Conservation (phyloP, 2,888 invertebrate species). For the Dryocosmus kuriphilus region DNA sequence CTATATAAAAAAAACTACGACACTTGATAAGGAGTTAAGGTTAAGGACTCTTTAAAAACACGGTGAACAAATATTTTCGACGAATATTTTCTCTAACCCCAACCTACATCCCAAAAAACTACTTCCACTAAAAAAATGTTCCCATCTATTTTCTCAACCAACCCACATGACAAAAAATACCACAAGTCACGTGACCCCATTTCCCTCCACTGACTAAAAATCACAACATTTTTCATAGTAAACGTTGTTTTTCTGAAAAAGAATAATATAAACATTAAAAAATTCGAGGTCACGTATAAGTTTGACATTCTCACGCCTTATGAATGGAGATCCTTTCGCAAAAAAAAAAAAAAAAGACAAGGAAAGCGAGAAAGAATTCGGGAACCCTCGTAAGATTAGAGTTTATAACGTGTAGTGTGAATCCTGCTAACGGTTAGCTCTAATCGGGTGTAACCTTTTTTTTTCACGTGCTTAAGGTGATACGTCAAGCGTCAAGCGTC, state of each 20-base stretch:
- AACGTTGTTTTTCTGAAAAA: not conserved
- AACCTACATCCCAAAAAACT: not conserved
- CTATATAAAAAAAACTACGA: too few species aligned
- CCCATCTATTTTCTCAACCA: not conserved
- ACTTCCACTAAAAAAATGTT: constrained; percentile 1
- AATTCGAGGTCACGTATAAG: not conserved
- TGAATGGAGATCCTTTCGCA: not conserved
- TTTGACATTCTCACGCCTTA: constrained; percentile 47
- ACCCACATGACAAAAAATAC: not conserved
- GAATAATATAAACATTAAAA: constrained; percentile 23
- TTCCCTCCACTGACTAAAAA: not conserved
- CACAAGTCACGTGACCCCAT: not conserved
- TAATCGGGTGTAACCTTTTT: constrained; percentile 49
- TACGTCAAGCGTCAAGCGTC: constrained; percentile 30
- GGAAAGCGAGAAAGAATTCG: constrained; percentile 41
- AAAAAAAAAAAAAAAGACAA: constrained; percentile 44
- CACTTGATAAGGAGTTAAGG: too few species aligned
- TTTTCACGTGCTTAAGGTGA: constrained; percentile 16
- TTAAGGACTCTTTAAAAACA: too few species aligned
- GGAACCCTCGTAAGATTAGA: not conserved
- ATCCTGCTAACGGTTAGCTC: constrained; percentile 45
- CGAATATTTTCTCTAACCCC: not conserved
- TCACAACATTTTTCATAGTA: constrained; percentile 16
- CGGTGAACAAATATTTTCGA: not conserved
- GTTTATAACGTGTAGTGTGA: constrained; percentile 5